phyloP scores from a whole-genome alignment of 2,113 vertebrate species.

The Mystacornis crossleyi region DNA sequence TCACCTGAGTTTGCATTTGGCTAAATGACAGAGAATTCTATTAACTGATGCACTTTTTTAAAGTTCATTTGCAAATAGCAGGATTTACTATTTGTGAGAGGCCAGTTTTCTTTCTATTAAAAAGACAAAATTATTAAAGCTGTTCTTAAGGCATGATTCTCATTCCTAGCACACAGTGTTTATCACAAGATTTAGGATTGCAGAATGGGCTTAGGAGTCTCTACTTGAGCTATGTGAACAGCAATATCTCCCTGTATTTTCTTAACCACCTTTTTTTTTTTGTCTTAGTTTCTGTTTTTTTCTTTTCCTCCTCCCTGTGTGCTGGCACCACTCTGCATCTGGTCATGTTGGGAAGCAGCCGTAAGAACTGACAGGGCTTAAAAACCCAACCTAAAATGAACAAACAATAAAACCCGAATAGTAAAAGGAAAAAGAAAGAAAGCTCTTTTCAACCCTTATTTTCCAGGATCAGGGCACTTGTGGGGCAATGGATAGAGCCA shows the following conservation, averaged over 20 bases:
- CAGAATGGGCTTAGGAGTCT: not conserved
- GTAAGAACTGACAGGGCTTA: not conserved
- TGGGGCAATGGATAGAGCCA: not conserved
- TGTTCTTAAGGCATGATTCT: not conserved
- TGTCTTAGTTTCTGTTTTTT: not conserved
- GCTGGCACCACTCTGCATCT: fast-evolving
- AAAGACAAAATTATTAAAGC: not conserved
- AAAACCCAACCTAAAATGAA: not conserved
- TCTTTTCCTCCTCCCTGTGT: not conserved
- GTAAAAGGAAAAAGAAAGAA: not conserved
- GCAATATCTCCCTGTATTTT: not conserved
- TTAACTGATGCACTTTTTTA: constrained; percentile 11
- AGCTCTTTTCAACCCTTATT: not conserved
- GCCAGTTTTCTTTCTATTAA: constrained; percentile 41
- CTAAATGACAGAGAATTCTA: constrained; percentile 56
- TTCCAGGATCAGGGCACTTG: not conserved
- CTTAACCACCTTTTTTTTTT: not conserved
- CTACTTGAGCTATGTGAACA: not conserved
- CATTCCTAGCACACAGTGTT: not conserved
- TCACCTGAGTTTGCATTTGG: constrained; percentile 65
- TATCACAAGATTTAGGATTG: not conserved
- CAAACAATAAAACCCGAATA: not conserved
- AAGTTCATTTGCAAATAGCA: constrained; percentile 37
- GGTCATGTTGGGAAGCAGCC: not conserved
- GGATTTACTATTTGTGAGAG: constrained; percentile 58